A percentile compares a stretch with the other conserved stretches of the same genome.
Conservation (phyloP, 2,888 invertebrate species). For the Chrysotoxum bicinctum region DNA sequence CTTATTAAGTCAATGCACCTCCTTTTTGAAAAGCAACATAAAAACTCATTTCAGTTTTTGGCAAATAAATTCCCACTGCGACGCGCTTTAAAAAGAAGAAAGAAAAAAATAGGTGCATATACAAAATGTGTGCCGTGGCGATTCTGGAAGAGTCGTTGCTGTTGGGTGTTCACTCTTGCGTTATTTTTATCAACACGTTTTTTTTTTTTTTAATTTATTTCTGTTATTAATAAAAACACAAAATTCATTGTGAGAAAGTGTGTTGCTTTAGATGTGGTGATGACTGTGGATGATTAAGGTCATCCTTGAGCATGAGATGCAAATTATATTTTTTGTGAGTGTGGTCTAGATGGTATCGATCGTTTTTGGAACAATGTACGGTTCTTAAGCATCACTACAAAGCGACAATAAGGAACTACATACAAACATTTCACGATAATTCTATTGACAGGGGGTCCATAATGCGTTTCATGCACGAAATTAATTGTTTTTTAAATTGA, state of each 20-base stretch:
- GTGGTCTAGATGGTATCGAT: not conserved
- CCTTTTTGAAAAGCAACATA: not conserved
- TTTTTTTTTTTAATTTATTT: not conserved
- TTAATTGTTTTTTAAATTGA: too few species aligned
- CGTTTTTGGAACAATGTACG: not conserved
- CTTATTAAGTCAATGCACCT: slow-evolving; percentile 25
- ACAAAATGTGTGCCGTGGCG: not conserved
- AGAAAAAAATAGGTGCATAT: not conserved
- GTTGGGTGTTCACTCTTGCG: not conserved
- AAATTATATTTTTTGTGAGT: not conserved
- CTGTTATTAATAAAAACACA: not conserved
- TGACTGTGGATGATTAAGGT: not conserved
- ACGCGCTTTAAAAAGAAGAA: slow-evolving; percentile 22
- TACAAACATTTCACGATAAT: too few species aligned
- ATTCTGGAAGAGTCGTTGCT: not conserved
- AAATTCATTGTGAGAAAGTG: not conserved
- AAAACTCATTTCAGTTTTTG: slow-evolving; percentile 26
- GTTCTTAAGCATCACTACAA: not conserved
- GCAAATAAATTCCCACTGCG: slow-evolving; percentile 30
- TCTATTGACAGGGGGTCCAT: too few species aligned
- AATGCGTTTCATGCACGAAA: too few species aligned
- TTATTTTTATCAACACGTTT: slow-evolving; percentile 10
- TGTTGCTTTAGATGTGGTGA: not conserved
- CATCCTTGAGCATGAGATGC: not conserved
- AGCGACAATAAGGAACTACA: too few species aligned